phyloP scores from a whole-genome alignment of 2,888 invertebrate genomes.

The Caradrina kadenii region DNA sequence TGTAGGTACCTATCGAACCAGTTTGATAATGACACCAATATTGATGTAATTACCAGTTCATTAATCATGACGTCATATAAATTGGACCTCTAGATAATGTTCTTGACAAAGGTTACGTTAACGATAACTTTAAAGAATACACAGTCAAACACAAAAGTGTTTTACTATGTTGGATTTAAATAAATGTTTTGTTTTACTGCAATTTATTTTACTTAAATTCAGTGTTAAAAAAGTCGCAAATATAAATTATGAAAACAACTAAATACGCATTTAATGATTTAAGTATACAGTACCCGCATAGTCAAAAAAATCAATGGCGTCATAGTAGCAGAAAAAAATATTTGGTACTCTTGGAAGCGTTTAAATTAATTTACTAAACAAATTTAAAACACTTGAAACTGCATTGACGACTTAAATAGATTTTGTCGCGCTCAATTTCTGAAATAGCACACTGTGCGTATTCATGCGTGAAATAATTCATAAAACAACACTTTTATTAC shows the following conservation, averaged over 20 bases:
- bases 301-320: background rate
- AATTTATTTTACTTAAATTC: background rate
- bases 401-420: background rate
- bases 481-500: background rate
- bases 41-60: background rate
- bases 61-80: background rate
- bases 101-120: background rate
- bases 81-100: slow-evolving; percentile 1
- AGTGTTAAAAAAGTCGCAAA: no score
- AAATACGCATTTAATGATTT: background rate
- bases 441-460: background rate
- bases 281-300: background rate
- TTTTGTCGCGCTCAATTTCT: background rate
- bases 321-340: no score
- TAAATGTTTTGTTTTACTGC: background rate
- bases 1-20: background rate
- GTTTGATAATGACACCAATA: slow-evolving; percentile 2
- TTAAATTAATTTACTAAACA: no score
- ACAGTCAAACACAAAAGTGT: no score
- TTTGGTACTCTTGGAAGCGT: no score
- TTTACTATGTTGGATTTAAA: background rate
- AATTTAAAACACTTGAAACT: no score
- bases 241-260: background rate
- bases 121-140: background rate
- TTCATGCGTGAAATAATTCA: background rate